Percentiles rank a stretch among this genome's conserved stretches.
phyloP scores from a whole-genome alignment of 2,888 invertebrate genomes.

The Stramonita haemastoma region DNA sequence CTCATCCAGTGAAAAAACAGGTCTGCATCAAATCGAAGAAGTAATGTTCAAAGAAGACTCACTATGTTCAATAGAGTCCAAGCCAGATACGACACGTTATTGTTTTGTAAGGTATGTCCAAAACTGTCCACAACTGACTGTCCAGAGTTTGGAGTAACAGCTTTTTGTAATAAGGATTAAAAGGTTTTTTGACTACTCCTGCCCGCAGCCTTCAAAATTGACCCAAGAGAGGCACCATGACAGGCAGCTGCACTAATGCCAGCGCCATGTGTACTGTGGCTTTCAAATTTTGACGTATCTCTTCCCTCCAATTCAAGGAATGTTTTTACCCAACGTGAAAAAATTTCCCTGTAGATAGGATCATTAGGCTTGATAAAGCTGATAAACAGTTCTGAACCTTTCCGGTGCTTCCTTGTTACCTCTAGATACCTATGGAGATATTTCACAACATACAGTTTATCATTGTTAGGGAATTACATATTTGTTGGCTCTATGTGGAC shows the following conservation, averaged over 20 bases:
- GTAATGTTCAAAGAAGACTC: too few species aligned
- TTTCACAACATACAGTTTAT: conserved; percentile 31
- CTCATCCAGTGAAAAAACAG: neutral
- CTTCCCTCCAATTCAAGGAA: conserved; percentile 40
- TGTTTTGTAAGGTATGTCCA: neutral
- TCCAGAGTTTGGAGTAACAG: too few species aligned
- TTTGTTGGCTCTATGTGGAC: neutral
- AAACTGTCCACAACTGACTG: neutral
- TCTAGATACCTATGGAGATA: conserved; percentile 10
- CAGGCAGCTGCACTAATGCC: neutral
- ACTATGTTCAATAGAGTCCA: too few species aligned
- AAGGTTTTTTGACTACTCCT: neutral
- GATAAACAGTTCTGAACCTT: conserved; percentile 42
- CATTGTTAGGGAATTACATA: neutral
- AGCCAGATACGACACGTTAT: too few species aligned
- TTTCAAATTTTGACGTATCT: conserved; percentile 40
- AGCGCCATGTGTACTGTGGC: conserved; percentile 43
- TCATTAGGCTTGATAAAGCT: conserved; percentile 51
- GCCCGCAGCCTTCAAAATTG: neutral
- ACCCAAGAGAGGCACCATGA: neutral
- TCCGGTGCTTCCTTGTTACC: conserved; percentile 33
- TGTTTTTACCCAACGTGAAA: conserved; percentile 50
- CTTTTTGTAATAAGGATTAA: neutral
- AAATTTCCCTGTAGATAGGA: conserved; percentile 48
- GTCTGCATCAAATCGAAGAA: too few species aligned